Evolutionary conservation across 2,113 vertebrate species (phyloP).

Genomic region (Pachyramphus minor): DNA sequence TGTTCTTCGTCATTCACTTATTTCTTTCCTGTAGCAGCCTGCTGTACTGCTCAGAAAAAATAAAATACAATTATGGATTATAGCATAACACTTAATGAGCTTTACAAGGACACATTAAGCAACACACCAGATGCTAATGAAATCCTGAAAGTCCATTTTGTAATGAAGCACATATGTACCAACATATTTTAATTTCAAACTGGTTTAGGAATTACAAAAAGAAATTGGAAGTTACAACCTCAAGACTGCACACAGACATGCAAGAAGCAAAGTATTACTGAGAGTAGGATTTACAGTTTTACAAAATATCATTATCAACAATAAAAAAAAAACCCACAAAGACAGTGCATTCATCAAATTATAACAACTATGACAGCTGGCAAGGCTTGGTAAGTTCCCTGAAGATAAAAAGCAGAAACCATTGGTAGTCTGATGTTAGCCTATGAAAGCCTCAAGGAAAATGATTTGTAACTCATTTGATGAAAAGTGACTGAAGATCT

Average conservation of each 20-base stretch:
- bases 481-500: neutral
- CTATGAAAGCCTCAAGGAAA: neutral
- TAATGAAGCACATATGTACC: neutral
- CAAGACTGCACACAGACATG: neutral
- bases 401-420: neutral
- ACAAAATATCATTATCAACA: neutral
- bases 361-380: neutral
- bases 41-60: neutral
- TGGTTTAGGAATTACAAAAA: neutral
- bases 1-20: neutral
- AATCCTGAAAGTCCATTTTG: constrained; percentile 35
- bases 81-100: constrained; percentile 12
- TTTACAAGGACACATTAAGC: neutral
- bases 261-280: neutral
- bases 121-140: constrained; percentile 32
- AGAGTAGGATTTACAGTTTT: neutral
- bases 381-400: neutral
- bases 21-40: neutral
- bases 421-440: neutral
- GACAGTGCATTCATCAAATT: neutral
- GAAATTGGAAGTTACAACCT: neutral
- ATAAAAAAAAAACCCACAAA: neutral
- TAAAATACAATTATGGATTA: neutral
- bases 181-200: constrained; percentile 22
- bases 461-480: neutral